Base-by-base conservation (phyloP, 2,888 invertebrate species). In the Uloborus plumipes region DNA sequence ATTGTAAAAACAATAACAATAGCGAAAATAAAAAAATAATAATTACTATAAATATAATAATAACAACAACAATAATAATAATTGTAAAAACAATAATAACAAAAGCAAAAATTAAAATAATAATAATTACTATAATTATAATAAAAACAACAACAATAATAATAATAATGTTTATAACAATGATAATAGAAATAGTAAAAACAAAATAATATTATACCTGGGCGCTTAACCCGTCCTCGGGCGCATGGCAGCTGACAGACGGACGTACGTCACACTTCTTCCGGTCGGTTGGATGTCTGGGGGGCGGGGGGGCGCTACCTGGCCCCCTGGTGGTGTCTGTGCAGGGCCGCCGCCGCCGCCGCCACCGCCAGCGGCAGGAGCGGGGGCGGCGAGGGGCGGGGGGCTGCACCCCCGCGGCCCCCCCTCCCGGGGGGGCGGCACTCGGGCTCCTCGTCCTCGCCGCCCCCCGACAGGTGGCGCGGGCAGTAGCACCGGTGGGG, bases 401-500 rank as follows among this genome's bases (percentile, higher is more conserved):
- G 26, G 64, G 64, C 18, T n/a, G 55, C 65, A 2, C 50, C 67
- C 53, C 67, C 61, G 67, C 67, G 73, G 61, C 62, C 61, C 50
- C 74, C 69, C 69, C 58, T 64, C 69, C 80, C 61, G 61, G 80
- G 74, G 73, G 80, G 74, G 2, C 64, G 65, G 58, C 80, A 80
- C 50, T 80, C 80, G 26, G 69, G 67, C 64, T 80, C 80, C 15
- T 58, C 80, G 20, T 49, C 16, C 20, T 64, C 49, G 50, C 16
- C 26, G n/a, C 64, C 69, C n/a, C 62, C 20, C 20, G 67, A 75
- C 81, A 82, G 55, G 53, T 82, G 81, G 31, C 76, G 81, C 71
- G 77, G 83, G 61, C 77, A 77, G 69, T 83, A 83, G 77, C 83
- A 83, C 50, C 73, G 72, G 53, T 73, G 55, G 64, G 77, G 77